phyloP scores from a whole-genome alignment of 2,797 vertebrate species.

The Silurus aristotelis region DNA sequence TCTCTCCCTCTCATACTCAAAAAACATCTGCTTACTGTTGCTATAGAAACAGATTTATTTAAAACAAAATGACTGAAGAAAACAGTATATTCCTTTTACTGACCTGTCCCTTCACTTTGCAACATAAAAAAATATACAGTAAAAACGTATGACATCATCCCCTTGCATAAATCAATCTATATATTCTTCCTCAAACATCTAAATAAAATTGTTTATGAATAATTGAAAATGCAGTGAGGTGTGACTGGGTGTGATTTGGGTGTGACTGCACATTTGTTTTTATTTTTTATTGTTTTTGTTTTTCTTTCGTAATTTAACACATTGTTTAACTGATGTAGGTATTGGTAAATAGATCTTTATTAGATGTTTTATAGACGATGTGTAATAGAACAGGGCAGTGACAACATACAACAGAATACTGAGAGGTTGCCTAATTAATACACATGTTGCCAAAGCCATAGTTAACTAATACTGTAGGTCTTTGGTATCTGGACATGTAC shows the following conservation, averaged over 20 bases:
- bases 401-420: not conserved
- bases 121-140: conserved; percentile 4
- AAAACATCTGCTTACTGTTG: conserved; percentile 74
- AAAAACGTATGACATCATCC: conserved; percentile 14
- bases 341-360: not conserved
- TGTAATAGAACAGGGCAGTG: not conserved
- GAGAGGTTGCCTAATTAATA: not conserved
- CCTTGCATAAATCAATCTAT: not conserved
- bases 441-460: not conserved
- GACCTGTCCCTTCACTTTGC: not conserved
- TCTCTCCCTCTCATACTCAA: conserved; percentile 63
- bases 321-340: not conserved
- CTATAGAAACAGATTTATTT: conserved; percentile 83
- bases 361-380: not conserved
- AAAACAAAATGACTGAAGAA: conserved; percentile 65
- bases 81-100: conserved; percentile 13
- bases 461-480: not conserved
- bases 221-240: not conserved
- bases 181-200: not conserved
- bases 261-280: not conserved
- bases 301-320: not conserved
- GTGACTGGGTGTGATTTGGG: no score
- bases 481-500: not conserved
- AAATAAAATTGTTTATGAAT: not conserved
- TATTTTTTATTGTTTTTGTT: not conserved